Percentiles rank a stretch among this genome's conserved stretches.
These are phyloP conservation scores for Cossypha polioptera DNA, from an alignment of 2,797 vertebrate species.

Conservation along the genomic window DNA sequence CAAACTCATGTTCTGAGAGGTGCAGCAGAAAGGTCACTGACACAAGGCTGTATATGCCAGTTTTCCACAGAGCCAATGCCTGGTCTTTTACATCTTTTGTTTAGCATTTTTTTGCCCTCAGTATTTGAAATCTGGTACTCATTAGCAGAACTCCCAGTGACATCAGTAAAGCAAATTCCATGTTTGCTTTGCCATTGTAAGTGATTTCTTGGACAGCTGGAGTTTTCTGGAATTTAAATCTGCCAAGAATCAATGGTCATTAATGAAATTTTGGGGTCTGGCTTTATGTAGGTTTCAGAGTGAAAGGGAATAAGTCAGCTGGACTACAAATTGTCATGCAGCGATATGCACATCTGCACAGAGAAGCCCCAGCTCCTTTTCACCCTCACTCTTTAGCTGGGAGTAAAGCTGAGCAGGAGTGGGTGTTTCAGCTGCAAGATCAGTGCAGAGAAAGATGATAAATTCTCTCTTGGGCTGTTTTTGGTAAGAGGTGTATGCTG, in stretches of 20 bases:
- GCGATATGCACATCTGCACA: background rate
- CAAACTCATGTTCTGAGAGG: background rate
- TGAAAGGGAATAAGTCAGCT: background rate
- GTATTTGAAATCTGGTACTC: background rate
- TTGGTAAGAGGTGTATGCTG: background rate
- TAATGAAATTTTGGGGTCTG: background rate
- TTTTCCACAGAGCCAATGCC: background rate
- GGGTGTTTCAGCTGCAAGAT: background rate
- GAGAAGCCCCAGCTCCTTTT: background rate
- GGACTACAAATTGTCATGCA: background rate
- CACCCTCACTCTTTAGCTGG: background rate
- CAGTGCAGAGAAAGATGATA: background rate
- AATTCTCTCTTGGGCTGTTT: background rate
- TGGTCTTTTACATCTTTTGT: background rate
- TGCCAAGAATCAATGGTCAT: background rate
- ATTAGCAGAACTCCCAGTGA: background rate
- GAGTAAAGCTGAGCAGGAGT: background rate
- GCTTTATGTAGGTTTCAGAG: background rate
- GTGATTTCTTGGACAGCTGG: background rate
- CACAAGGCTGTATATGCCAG: background rate
- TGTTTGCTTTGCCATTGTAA: background rate
- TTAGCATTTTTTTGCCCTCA: rapidly evolving
- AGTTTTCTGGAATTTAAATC: background rate
- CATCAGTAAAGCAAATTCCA: background rate
- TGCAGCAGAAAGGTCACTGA: background rate